Evolutionary conservation across 2,797 vertebrate species (phyloP), one percentile per base, ranked within the genome.

Genomic region (Alca torda): DNA sequence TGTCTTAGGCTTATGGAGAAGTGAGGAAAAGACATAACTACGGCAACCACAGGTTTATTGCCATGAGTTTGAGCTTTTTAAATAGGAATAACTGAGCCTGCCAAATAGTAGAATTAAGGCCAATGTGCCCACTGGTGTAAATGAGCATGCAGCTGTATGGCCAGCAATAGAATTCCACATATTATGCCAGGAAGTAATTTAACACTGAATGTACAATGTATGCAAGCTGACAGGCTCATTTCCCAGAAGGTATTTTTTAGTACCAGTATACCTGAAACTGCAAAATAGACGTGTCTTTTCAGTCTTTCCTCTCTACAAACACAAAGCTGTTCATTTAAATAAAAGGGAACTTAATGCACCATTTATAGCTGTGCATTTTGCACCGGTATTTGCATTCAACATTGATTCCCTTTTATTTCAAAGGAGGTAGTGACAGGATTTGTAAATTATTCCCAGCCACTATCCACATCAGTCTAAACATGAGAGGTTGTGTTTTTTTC

Each of bases 291-390:
- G 43, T n/a, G 59, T 81, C 81, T 90, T 96, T 93, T 89, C 75
- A 78, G 89, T 57, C 83, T 92, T 90, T 89, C 67, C 81, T 88
- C 72, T 75, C 48, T 68, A 82, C 72, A 86, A 93, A 87, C 77
- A 92, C 28, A 61, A 93, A 94, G 60, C 56, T 83, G 24, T 95
- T 94, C 84, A 81, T 96, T 93, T 93, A 96, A 95, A 95, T 86
- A 57, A 94, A 95, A 84, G 46, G 61, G 33, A 73, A 65, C 82
- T 82, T 89, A 96, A 93, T 73, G 90, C 64, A 43, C 82, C 70
- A 16, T 90, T 93, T 93, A 79, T 60, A 92, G 86, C 53, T 35
- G 39, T 89, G 79, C 78, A 61, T 95, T 96, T 94, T 97, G 63
- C 69, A 46, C 61, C 51, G n/a, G 68, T 93, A 87, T 92, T 96